phyloP scores from a whole-genome alignment of 2,113 vertebrate genomes.

The Puffinus mauretanicus region DNA sequence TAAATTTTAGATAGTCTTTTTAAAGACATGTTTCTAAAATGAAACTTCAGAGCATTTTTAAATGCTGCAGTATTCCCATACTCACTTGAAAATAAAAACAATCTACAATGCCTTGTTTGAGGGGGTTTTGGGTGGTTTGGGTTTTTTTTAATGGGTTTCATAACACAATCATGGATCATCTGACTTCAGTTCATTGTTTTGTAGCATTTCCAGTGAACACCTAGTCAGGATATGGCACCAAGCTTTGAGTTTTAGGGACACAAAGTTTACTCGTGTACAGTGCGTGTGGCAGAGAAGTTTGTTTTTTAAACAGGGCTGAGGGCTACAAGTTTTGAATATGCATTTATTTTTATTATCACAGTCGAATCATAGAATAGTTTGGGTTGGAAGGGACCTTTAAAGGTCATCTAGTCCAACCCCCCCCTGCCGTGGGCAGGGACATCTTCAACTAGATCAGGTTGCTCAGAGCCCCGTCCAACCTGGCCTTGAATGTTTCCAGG shows the following conservation, averaged over 20 bases:
- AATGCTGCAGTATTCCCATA: neutral
- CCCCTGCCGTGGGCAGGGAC: too few species aligned
- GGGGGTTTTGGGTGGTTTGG: rapidly evolving
- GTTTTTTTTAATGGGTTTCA: neutral
- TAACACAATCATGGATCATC: neutral
- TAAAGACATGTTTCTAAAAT: neutral
- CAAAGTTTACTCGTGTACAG: neutral
- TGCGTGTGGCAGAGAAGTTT: neutral
- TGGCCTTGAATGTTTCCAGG: too few species aligned
- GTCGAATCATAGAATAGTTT: neutral
- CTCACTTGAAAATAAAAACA: neutral
- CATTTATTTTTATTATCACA: neutral
- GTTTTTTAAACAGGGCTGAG: neutral
- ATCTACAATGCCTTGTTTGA: neutral
- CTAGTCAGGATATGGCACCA: neutral
- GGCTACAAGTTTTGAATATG: neutral
- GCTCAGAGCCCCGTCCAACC: too few species aligned
- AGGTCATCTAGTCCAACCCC: too few species aligned
- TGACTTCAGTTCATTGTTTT: neutral
- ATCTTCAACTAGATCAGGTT: too few species aligned
- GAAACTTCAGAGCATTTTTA: neutral
- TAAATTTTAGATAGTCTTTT: neutral
- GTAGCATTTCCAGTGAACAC: neutral
- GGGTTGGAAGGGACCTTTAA: too few species aligned
- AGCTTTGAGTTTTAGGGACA: neutral